These are phyloP conservation scores for Cabera pusaria DNA, from an alignment of 2,888 invertebrate species.

Conservation along the genomic window DNA sequence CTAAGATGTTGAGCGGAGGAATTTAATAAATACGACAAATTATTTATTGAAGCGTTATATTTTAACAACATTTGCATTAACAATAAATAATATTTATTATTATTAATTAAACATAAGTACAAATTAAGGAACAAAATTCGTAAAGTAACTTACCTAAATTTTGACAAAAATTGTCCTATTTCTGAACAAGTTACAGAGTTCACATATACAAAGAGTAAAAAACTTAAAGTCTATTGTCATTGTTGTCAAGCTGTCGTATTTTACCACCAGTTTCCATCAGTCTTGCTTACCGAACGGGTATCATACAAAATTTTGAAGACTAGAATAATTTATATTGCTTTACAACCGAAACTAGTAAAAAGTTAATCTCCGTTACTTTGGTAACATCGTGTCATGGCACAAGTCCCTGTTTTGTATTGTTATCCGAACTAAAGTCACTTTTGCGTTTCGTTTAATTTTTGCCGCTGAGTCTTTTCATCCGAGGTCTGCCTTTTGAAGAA, in stretches of 20 bases:
- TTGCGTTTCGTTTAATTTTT: conserved; percentile 56
- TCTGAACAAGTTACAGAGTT: conserved; percentile 20
- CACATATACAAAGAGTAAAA: conserved; percentile 24
- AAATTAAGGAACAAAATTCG: conserved; percentile 63
- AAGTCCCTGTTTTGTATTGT: conserved; percentile 43
- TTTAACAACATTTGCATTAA: conserved; percentile 73
- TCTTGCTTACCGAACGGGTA: conserved; percentile 52
- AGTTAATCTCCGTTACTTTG: conserved; percentile 72
- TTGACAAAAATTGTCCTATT: conserved; percentile 17
- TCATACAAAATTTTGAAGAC: conserved; percentile 50
- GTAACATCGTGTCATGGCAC: conserved; percentile 78
- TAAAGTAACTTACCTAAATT: conserved; percentile 32
- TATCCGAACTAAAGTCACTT: conserved; percentile 45
- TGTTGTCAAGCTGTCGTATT: conserved; percentile 21
- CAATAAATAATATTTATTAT: conserved; percentile 63
- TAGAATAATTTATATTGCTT: conserved; percentile 65
- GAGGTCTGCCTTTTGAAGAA: conserved; percentile 88
- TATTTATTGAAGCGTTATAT: conserved; percentile 60
- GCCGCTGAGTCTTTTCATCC: conserved; percentile 70
- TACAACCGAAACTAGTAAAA: conserved; percentile 40
- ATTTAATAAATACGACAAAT: conserved; percentile 37
- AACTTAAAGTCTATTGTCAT: conserved; percentile 31
- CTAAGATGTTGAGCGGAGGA: not conserved
- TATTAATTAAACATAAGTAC: conserved; percentile 60
- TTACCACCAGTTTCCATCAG: conserved; percentile 41